A percentile compares a stretch with the other conserved stretches of the same genome.
Evolutionary conservation across 2,797 vertebrate species (phyloP).

Genomic region (Labroides dimidiatus): DNA sequence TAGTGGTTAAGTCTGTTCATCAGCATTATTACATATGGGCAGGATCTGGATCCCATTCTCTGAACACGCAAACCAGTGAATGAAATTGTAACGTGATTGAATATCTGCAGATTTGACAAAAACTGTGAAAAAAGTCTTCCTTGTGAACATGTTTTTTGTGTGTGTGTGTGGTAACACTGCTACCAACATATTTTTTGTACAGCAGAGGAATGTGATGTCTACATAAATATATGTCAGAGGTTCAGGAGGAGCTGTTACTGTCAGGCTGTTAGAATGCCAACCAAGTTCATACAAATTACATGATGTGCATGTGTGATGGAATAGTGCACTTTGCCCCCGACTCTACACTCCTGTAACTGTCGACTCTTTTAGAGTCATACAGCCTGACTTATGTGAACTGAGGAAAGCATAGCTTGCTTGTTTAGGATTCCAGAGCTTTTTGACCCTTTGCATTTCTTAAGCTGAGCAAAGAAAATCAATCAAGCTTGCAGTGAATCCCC

Average conservation of each 20-base stretch:
- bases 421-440: background rate
- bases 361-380: background rate
- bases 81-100: no score
- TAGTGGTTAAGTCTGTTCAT: background rate
- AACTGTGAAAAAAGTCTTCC: no score
- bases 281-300: background rate
- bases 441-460: background rate
- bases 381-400: background rate
- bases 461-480: background rate
- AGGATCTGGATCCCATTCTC: no score
- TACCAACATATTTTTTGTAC: no score
- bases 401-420: background rate
- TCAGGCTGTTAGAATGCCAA: background rate
- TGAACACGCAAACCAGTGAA: no score
- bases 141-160: no score
- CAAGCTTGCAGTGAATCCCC: background rate
- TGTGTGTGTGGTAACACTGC: no score
- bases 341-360: background rate
- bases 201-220: no score
- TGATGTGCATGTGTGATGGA: no score
- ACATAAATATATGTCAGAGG: no score
- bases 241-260: background rate
- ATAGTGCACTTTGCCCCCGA: background rate
- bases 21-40: no score
- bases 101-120: no score